Evolutionary conservation across 64 coral and sea anemone species (phyloP).

Genomic region (Montipora capricornis): DNA sequence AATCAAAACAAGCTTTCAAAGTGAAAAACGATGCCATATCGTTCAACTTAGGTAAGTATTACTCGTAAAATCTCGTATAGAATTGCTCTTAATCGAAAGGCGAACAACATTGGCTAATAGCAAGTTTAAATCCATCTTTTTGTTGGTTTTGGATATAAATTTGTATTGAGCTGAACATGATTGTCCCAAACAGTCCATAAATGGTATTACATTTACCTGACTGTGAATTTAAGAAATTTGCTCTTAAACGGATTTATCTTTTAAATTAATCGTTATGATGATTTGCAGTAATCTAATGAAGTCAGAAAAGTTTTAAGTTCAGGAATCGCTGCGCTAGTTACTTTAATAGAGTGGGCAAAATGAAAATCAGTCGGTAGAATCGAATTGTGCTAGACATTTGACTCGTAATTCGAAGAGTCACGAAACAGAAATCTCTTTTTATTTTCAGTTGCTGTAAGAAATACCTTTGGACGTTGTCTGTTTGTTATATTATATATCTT

Average conservation of each 20-base stretch:
- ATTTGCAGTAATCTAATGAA: background rate
- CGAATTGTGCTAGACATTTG: background rate
- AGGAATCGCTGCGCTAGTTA: background rate
- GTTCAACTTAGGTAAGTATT: background rate
- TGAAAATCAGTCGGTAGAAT: background rate
- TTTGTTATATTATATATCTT: background rate
- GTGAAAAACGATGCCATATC: background rate
- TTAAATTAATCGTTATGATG: background rate
- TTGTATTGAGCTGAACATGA: background rate
- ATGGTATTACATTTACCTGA: background rate
- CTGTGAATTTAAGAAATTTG: background rate
- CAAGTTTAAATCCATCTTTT: background rate
- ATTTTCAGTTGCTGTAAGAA: slow-evolving; percentile 6
- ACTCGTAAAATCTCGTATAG: background rate
- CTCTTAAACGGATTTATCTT: background rate
- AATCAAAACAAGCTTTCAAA: background rate
- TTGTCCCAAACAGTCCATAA: background rate
- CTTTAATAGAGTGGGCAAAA: background rate
- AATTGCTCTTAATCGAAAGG: background rate
- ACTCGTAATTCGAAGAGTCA: background rate
- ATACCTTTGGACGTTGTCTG: background rate
- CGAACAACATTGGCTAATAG: background rate
- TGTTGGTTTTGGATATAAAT: background rate
- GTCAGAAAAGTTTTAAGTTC: background rate
- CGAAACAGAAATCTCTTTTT: background rate